Evolutionary conservation across 2,888 invertebrate genomes (phyloP).

Genomic region (Amiota minor): DNA sequence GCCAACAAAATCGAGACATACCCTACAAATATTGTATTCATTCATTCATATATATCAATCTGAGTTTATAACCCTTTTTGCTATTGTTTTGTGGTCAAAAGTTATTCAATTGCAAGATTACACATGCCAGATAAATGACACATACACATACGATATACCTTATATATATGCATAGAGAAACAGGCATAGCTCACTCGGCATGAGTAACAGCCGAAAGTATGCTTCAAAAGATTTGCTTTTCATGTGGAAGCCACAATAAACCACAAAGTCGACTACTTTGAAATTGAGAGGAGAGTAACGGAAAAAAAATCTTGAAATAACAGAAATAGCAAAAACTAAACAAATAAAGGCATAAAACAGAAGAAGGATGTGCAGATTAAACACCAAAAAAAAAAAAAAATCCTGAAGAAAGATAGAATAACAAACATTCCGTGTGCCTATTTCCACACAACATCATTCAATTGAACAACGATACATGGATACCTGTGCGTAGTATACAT

Average conservation of each 20-base stretch:
- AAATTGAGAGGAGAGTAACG: background rate
- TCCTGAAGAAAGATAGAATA: background rate
- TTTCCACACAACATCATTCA: too few species aligned
- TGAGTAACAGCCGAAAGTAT: background rate
- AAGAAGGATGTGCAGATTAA: background rate
- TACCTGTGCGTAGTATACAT: background rate
- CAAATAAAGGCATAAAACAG: slow-evolving; percentile 12
- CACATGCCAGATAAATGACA: background rate
- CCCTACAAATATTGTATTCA: too few species aligned
- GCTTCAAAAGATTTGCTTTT: background rate
- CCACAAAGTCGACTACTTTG: background rate
- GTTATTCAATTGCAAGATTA: slow-evolving; percentile 7
- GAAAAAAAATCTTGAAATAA: background rate
- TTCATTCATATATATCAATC: too few species aligned
- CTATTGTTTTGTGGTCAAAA: background rate
- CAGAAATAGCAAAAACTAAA: background rate
- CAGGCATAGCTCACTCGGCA: too few species aligned
- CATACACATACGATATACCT: background rate
- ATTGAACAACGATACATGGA: background rate
- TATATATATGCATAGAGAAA: too few species aligned
- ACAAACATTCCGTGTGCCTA: too few species aligned
- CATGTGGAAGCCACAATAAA: background rate
- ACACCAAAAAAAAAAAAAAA: background rate
- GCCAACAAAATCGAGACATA: too few species aligned
- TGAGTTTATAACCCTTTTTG: too few species aligned